Evolutionary conservation across 2,113 vertebrate species (phyloP).

Genomic region (Heterocephalus glaber): DNA sequence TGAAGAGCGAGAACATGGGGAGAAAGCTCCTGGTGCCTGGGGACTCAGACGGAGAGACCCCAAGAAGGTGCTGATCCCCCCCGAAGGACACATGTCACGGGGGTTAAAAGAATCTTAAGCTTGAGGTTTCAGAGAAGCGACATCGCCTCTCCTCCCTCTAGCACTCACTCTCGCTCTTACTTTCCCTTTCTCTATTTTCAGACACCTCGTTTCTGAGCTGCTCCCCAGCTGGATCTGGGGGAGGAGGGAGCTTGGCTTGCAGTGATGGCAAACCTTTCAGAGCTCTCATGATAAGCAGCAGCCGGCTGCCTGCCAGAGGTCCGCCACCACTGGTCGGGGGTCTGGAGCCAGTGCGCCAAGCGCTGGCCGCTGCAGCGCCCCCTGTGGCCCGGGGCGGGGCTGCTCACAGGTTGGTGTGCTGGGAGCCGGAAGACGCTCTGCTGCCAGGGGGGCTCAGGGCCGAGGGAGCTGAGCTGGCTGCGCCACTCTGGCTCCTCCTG

Average conservation of each 20-base stretch:
- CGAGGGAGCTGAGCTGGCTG: slow-evolving; percentile 90
- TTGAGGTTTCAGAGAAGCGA: slow-evolving; percentile 57
- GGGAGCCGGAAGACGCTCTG: slow-evolving; percentile 82
- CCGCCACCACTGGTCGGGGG: neutral
- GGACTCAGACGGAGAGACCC: neutral
- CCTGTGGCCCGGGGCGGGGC: fast-evolving
- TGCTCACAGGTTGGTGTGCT: slow-evolving; percentile 93
- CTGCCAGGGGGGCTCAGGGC: slow-evolving; percentile 82
- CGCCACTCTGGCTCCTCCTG: slow-evolving; percentile 85
- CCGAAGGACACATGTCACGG: neutral
- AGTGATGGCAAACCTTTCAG: neutral
- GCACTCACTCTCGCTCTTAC: neutral
- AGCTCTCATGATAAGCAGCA: neutral
- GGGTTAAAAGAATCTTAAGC: slow-evolving; percentile 44
- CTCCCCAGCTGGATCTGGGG: neutral
- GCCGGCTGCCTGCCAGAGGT: neutral
- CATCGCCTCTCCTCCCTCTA: neutral
- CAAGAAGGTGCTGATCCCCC: slow-evolving; percentile 40
- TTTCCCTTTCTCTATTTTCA: neutral
- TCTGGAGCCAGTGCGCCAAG: neutral
- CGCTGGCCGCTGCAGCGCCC: fast-evolving
- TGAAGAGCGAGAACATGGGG: neutral
- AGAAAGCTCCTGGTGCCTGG: neutral
- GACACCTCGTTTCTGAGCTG: slow-evolving; percentile 3
- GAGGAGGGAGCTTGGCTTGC: neutral